phyloP scores from a whole-genome alignment of 1,140 invertebrate species.

The Temnothorax nylanderi region DNA sequence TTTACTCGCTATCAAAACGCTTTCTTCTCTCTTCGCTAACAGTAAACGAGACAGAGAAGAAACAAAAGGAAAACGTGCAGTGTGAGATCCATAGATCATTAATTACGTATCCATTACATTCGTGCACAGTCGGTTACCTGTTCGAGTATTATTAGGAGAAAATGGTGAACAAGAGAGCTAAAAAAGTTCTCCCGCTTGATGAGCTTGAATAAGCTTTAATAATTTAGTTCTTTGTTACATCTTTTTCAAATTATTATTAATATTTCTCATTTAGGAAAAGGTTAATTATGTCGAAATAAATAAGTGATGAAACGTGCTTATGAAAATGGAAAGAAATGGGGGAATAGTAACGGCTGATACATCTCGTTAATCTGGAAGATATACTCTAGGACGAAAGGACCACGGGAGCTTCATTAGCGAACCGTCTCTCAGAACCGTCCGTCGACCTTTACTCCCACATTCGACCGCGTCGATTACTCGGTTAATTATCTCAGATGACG shows the following conservation, averaged over 20 bases:
- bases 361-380: constrained; percentile 23
- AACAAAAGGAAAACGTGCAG: background rate
- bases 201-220: background rate
- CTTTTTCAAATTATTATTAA: background rate
- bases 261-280: too few relatives aligned
- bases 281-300: too few relatives aligned
- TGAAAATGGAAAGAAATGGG: background rate
- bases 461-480: constrained; percentile 48
- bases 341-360: background rate
- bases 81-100: background rate
- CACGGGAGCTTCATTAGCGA: constrained; percentile 27
- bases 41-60: background rate
- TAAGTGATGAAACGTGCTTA: too few relatives aligned
- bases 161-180: too few relatives aligned
- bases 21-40: too few relatives aligned
- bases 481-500: constrained; percentile 55
- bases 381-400: constrained; percentile 13
- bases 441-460: constrained; percentile 44
- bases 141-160: background rate
- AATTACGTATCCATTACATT: background rate
- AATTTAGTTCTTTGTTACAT: background rate
- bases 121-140: background rate
- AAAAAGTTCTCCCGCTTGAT: background rate
- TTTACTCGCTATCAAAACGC: background rate
- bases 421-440: constrained; percentile 20